Evolutionary conservation across 2,888 invertebrate species (phyloP).

Genomic region (Eupithecia abbreviata): DNA sequence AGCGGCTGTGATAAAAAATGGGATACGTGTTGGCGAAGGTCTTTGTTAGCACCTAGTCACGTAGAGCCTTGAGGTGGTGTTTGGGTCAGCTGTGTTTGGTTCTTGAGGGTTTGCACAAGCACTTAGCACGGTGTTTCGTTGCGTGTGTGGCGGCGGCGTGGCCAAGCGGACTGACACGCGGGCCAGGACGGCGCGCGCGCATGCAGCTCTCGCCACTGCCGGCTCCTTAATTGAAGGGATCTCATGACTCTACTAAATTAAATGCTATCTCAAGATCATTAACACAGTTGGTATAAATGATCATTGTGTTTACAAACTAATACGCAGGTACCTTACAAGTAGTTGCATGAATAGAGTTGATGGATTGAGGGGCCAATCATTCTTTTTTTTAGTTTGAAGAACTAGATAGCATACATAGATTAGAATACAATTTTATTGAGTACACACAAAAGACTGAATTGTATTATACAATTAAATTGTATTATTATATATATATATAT

Average conservation of each 20-base stretch:
- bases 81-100: constrained; percentile 50
- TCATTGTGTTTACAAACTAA: background rate
- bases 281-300: constrained; percentile 44
- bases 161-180: constrained; percentile 54
- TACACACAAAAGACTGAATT: too few relatives aligned
- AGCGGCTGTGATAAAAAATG: constrained; percentile 72
- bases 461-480: too few relatives aligned
- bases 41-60: constrained; percentile 73
- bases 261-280: constrained; percentile 59
- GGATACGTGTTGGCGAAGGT: constrained; percentile 69
- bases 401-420: background rate
- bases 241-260: constrained; percentile 47
- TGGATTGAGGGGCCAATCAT: background rate
- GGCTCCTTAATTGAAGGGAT: constrained; percentile 66
- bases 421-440: too few relatives aligned
- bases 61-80: constrained; percentile 69
- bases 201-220: constrained; percentile 45
- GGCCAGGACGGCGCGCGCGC: constrained; percentile 44
- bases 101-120: constrained; percentile 63
- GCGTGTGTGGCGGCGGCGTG: constrained; percentile 38
- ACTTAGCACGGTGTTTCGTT: constrained; percentile 54
- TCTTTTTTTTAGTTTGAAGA: background rate
- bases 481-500: too few relatives aligned
- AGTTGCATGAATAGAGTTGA: background rate
- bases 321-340: background rate